A percentile compares a stretch with the other conserved stretches of the same genome.
Conservation (phyloP, 2,113 vertebrate species). For the Craseonycteris thonglongyai region DNA sequence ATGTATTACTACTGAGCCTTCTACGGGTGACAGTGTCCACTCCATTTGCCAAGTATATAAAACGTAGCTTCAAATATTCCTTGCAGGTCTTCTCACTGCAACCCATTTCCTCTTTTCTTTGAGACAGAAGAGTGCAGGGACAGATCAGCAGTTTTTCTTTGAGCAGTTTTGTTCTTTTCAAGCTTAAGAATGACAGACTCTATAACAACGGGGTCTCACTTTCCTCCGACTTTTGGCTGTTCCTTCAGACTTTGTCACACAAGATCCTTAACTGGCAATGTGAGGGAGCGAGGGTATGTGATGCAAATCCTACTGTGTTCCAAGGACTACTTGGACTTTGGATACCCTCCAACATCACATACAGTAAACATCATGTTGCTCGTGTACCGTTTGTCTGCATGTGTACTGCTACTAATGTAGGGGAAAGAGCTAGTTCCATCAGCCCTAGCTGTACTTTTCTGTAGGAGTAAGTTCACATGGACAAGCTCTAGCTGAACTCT, state of each 20-base stretch:
- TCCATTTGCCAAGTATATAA: neutral
- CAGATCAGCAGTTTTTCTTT: constrained; percentile 32
- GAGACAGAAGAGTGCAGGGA: neutral
- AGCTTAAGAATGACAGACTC: neutral
- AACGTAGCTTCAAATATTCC: neutral
- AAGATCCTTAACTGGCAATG: neutral
- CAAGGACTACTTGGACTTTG: neutral
- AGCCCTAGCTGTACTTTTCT: neutral
- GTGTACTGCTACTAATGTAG: accelerated
- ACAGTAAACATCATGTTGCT: neutral
- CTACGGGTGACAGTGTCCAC: neutral
- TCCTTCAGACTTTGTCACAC: accelerated
- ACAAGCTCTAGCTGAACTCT: neutral
- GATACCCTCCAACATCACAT: neutral
- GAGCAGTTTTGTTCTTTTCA: neutral
- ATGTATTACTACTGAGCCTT: neutral
- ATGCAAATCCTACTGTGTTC: accelerated
- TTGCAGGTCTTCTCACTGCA: neutral
- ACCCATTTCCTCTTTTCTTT: constrained; percentile 48
- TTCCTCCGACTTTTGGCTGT: neutral
- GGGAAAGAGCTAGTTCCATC: neutral
- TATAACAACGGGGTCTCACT: constrained; percentile 1
- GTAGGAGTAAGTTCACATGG: neutral
- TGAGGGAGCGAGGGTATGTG: neutral
- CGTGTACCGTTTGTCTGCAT: neutral